A percentile compares a stretch with the other conserved stretches of the same genome.
Conservation (phyloP, 2,113 vertebrate genomes). For the Ictalurus punctatus region DNA sequence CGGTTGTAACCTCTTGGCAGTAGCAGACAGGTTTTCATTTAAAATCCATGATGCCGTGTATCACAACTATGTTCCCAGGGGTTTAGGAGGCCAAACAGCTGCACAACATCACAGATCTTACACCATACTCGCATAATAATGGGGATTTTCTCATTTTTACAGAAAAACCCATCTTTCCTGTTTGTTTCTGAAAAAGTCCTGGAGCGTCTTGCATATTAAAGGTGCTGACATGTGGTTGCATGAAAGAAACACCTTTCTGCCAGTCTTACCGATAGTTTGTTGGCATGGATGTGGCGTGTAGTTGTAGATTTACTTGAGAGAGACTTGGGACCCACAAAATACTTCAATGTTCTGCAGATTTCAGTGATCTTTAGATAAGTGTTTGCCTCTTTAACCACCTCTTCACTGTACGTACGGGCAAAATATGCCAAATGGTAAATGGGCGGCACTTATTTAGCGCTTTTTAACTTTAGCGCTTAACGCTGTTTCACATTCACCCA, state of each 20-base stretch:
- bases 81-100: background rate
- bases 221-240: background rate
- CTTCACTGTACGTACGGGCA: background rate
- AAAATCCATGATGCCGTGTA: background rate
- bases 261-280: background rate
- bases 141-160: background rate
- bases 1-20: background rate
- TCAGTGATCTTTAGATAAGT: background rate
- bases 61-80: background rate
- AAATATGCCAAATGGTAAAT: background rate
- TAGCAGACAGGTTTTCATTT: background rate
- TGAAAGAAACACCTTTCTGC: background rate
- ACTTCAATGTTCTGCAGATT: background rate
- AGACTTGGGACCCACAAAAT: background rate
- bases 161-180: background rate
- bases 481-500: too few species aligned
- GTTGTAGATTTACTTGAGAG: background rate
- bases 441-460: too few species aligned
- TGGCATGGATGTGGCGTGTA: background rate
- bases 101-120: background rate
- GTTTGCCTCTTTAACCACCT: background rate
- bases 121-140: background rate
- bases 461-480: too few species aligned
- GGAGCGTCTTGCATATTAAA: background rate
- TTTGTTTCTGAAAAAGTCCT: background rate